A percentile compares a stretch with the other conserved stretches of the same genome.
phyloP scores from a whole-genome alignment of 2,888 invertebrate species.

The Watsonalla binaria region DNA sequence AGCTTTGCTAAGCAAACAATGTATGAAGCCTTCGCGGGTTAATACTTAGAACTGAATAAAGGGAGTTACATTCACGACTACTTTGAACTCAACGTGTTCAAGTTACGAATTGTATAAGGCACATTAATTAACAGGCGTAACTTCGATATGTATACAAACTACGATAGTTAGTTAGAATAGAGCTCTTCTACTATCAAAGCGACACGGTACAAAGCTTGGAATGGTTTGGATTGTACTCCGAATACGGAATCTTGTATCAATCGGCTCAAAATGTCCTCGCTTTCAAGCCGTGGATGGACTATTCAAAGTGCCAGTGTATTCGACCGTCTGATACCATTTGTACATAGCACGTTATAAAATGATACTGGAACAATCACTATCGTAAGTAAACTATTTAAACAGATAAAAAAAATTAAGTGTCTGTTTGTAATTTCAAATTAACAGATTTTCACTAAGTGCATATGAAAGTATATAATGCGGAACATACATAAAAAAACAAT shows the following conservation, averaged over 20 bases:
- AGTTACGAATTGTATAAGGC: too few relatives aligned
- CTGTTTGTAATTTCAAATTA: too few relatives aligned
- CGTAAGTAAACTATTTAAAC: too few relatives aligned
- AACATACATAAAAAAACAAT: too few relatives aligned
- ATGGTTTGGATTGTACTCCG: slow-evolving; percentile 20
- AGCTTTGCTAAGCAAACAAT: too few relatives aligned
- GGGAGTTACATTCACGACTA: too few relatives aligned
- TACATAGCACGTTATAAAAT: neutral
- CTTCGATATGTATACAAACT: neutral
- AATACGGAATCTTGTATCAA: slow-evolving; percentile 43
- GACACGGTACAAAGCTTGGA: slow-evolving; percentile 18
- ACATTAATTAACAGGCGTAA: neutral
- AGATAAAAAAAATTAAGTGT: too few relatives aligned
- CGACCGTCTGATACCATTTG: neutral
- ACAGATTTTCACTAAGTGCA: too few relatives aligned
- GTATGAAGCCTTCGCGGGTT: too few relatives aligned
- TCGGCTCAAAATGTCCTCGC: slow-evolving; percentile 24
- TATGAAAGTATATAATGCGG: too few relatives aligned
- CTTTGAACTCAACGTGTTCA: too few relatives aligned
- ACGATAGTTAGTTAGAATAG: neutral
- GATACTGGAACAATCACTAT: neutral
- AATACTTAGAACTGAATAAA: too few relatives aligned
- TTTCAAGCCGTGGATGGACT: slow-evolving; percentile 14
- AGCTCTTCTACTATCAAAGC: slow-evolving; percentile 8
- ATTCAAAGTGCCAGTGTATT: slow-evolving; percentile 14